phyloP scores from a whole-genome alignment of 1,140 invertebrate genomes.

The Mactra quadrangularis region DNA sequence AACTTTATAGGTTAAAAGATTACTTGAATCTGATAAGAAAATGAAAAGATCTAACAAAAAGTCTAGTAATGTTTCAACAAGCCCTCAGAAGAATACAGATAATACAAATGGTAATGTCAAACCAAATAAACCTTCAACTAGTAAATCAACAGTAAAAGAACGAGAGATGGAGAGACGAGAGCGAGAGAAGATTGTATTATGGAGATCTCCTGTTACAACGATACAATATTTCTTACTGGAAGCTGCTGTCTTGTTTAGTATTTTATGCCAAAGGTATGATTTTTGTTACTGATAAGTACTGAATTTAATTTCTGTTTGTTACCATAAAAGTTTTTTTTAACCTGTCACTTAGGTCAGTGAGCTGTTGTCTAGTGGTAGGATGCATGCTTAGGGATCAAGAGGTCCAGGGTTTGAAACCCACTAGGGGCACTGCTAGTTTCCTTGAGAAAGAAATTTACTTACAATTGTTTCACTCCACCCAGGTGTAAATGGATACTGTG shows the following conservation, averaged over 20 bases:
- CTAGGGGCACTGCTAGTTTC: no score
- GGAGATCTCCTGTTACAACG: constrained; percentile 93
- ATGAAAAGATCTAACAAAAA: constrained; percentile 49
- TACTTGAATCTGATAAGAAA: constrained; percentile 41
- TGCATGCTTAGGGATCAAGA: no score
- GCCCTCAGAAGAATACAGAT: neutral
- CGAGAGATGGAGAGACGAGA: constrained; percentile 79
- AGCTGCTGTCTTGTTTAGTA: constrained; percentile 87
- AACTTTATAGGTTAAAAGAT: constrained; percentile 44
- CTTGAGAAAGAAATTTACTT: no score
- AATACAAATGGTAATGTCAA: constrained; percentile 14
- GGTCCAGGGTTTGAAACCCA: no score
- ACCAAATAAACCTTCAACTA: neutral
- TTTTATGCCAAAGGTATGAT: constrained; percentile 85
- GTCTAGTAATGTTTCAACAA: neutral
- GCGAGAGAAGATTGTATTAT: constrained; percentile 90
- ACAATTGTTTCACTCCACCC: no score
- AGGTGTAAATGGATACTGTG: no score
- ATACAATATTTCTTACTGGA: constrained; percentile 93
- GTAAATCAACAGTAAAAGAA: neutral
- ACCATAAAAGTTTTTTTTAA: no score
- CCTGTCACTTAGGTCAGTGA: no score
- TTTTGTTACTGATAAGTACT: no score
- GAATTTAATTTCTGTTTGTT: no score
- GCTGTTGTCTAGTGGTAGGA: no score